Percentiles rank a stretch among this genome's conserved stretches.
phyloP scores from a whole-genome alignment of 2,888 invertebrate species.

The Hirudinaria manillensis region DNA sequence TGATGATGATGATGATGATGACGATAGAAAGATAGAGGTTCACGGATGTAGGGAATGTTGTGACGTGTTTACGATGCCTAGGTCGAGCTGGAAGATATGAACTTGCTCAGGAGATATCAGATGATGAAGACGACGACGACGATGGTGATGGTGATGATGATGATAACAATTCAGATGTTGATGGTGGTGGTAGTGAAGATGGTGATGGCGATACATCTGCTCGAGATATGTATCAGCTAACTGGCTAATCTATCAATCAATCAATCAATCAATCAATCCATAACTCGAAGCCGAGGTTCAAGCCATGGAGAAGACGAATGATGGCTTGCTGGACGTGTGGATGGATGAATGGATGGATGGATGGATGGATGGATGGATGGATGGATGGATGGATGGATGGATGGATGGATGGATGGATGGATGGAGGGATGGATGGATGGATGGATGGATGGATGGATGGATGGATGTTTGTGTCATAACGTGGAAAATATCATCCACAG shows the following conservation, averaged over 20 bases:
- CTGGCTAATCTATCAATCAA: neutral
- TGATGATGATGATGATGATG: slow-evolving; percentile 23
- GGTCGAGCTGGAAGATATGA: slow-evolving; percentile 6
- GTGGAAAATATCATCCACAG: too few species aligned
- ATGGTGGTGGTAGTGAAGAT: slow-evolving; percentile 92
- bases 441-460: too few species aligned
- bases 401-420: too few species aligned
- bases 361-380: too few species aligned
- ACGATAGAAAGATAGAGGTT: slow-evolving; percentile 11
- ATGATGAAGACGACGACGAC: slow-evolving; percentile 16
- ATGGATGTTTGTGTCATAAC: too few species aligned
- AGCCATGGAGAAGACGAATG: too few species aligned
- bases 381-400: too few species aligned
- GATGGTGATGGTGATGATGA: slow-evolving; percentile 22
- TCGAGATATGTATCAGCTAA: too few species aligned
- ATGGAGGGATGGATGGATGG: too few species aligned
- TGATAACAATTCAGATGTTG: slow-evolving; percentile 59
- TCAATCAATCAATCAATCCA: neutral
- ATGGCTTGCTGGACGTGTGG: too few species aligned
- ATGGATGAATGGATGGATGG: too few species aligned
- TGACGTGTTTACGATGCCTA: slow-evolving; percentile 9
- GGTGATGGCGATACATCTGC: slow-evolving; percentile 4
- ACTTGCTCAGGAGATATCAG: neutral
- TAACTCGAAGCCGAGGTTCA: neutral
- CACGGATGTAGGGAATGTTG: neutral